phyloP scores from a whole-genome alignment of 23 tunicate genomes.

The Clavelina lepadiformis region DNA sequence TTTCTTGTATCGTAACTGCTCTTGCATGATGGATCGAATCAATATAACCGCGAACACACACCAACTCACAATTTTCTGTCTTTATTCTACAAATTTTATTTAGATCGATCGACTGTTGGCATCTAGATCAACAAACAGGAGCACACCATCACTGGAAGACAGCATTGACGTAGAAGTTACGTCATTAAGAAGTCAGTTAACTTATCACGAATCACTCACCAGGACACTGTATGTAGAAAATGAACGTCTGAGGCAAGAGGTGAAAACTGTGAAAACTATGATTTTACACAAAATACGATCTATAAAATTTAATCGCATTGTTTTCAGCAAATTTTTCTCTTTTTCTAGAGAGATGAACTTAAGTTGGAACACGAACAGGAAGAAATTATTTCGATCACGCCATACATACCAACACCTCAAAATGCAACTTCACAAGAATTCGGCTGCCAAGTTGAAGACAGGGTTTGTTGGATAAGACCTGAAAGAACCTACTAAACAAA shows the following conservation, averaged over 20 bases:
- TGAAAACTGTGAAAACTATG: not conserved
- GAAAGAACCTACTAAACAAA: not conserved
- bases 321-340: slow-evolving; percentile 1
- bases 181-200: slow-evolving; percentile 22
- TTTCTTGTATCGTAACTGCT: too few species aligned
- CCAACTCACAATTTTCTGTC: not conserved
- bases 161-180: slow-evolving; percentile 2
- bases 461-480: not conserved
- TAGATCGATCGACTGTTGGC: slow-evolving; percentile 16
- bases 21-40: too few species aligned
- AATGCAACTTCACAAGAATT: slow-evolving; percentile 15
- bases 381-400: not conserved
- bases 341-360: slow-evolving; percentile 15
- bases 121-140: not conserved
- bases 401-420: not conserved
- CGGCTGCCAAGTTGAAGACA: slow-evolving; percentile 42
- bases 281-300: not conserved
- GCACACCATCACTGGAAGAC: not conserved
- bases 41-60: too few species aligned
- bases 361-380: too few species aligned
- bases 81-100: not conserved
- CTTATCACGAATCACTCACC: slow-evolving; percentile 26
- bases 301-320: not conserved
- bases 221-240: slow-evolving; percentile 30
- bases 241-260: slow-evolving; percentile 42